A percentile compares a stretch with the other conserved stretches of the same genome.
Evolutionary conservation across 2,888 invertebrate genomes (phyloP).

Genomic region (Rosalia funebris): DNA sequence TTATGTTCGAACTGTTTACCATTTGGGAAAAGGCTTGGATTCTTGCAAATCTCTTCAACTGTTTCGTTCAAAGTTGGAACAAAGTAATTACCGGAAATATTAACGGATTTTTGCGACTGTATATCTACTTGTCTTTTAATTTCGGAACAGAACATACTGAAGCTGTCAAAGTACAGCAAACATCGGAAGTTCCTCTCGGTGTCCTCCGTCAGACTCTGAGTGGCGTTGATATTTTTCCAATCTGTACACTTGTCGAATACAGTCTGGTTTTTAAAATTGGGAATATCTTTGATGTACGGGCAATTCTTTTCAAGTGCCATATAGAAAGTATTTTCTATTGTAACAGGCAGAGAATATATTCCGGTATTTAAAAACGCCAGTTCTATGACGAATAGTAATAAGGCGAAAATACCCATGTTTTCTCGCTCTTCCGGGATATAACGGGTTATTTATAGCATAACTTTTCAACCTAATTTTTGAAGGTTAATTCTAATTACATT

Average conservation of each 20-base stretch:
- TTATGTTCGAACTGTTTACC: conserved; percentile 24
- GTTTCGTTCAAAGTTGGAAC: not conserved
- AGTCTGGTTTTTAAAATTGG: conserved; percentile 16
- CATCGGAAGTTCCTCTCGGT: conserved; percentile 43
- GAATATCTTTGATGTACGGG: not conserved
- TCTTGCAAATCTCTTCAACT: conserved; percentile 27
- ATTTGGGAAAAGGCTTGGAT: conserved; percentile 6
- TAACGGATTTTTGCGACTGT: not conserved
- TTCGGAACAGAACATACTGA: conserved; percentile 39
- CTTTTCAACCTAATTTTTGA: not conserved
- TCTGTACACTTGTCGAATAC: conserved; percentile 40
- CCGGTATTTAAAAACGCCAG: not conserved
- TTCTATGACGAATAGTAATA: conserved; percentile 7
- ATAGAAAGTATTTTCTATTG: conserved; percentile 9
- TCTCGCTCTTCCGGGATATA: not conserved
- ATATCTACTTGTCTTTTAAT: conserved; percentile 13
- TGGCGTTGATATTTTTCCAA: conserved; percentile 33
- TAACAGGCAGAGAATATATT: too few relatives aligned
- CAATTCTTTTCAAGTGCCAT: conserved; percentile 1
- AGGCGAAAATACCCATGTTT: conserved; percentile 15
- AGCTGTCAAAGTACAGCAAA: conserved; percentile 45
- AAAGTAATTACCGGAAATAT: not conserved
- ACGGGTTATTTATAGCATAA: not conserved
- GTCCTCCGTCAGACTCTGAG: conserved; percentile 15
- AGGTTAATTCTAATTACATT: not conserved